Evolutionary conservation across 2,113 vertebrate species (phyloP).

Genomic region (Sebastes schlegelii): DNA sequence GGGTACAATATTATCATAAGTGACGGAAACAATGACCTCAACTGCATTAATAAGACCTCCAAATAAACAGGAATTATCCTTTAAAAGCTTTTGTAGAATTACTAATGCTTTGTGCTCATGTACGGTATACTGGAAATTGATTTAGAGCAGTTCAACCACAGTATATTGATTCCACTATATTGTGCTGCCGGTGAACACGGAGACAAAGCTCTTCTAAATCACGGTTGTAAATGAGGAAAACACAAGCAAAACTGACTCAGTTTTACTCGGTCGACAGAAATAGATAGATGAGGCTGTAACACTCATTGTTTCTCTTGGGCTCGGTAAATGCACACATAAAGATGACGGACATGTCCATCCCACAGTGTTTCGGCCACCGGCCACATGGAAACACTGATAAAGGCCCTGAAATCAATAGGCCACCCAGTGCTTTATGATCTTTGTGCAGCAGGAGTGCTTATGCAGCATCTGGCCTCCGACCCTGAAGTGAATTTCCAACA

Average conservation of each 20-base stretch:
- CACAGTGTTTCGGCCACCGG: slow-evolving; percentile 63
- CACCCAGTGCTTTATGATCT: slow-evolving; percentile 77
- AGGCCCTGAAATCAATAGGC: slow-evolving; percentile 74
- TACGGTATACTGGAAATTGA: slow-evolving; percentile 52
- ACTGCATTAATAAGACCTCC: background rate
- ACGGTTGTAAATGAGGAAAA: slow-evolving; percentile 39
- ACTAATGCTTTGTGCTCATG: slow-evolving; percentile 7
- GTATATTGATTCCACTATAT: slow-evolving; percentile 25
- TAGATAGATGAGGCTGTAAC: slow-evolving; percentile 41
- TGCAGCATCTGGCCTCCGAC: slow-evolving; percentile 75
- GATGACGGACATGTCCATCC: slow-evolving; percentile 69
- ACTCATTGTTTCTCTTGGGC: slow-evolving; percentile 59
- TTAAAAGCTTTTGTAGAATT: background rate
- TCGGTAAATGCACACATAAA: slow-evolving; percentile 67
- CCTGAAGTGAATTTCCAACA: slow-evolving; percentile 69
- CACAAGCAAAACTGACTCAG: slow-evolving; percentile 15
- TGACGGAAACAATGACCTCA: background rate
- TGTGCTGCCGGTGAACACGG: slow-evolving; percentile 5
- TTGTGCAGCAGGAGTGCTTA: slow-evolving; percentile 72
- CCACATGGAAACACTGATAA: slow-evolving; percentile 74
- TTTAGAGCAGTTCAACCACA: slow-evolving; percentile 27
- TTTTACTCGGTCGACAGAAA: slow-evolving; percentile 38
- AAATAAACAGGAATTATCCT: background rate
- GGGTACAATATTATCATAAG: background rate
- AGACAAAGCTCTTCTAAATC: slow-evolving; percentile 43